phyloP scores from a whole-genome alignment of 2,113 vertebrate genomes.

The Fukomys damarensis region DNA sequence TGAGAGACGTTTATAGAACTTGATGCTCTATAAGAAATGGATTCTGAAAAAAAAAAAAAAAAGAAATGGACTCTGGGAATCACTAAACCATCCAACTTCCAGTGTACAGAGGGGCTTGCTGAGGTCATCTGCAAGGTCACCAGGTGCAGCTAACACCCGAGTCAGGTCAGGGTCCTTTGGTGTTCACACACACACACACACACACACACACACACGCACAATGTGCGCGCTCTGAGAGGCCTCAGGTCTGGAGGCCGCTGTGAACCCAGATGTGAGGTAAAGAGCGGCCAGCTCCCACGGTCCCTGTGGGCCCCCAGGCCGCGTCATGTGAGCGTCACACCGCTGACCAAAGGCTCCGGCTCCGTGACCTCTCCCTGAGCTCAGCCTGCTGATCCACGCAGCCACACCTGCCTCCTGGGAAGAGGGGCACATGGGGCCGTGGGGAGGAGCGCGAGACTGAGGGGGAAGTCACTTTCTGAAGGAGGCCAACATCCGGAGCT shows the following conservation, averaged over 20 bases:
- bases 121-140: neutral
- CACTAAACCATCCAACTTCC: neutral
- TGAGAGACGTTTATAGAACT: neutral
- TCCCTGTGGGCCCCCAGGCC: neutral
- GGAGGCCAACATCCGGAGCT: accelerated
- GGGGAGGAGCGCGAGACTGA: neutral
- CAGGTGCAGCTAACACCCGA: neutral
- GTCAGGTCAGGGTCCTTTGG: neutral
- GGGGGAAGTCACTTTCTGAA: neutral
- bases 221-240: neutral
- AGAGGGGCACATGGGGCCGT: neutral
- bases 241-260: neutral
- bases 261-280: neutral
- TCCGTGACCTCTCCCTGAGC: neutral
- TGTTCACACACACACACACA: no score
- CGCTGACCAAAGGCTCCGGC: neutral
- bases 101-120: neutral
- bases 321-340: neutral
- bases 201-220: no score
- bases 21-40: neutral
- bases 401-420: neutral
- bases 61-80: neutral
- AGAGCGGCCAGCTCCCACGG: neutral
- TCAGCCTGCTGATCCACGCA: neutral
- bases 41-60: no score